Percentiles rank a stretch among this genome's conserved stretches.
These are phyloP conservation scores for Aphidius colemani DNA, from an alignment of 2,888 invertebrate genomes.

Conservation along the genomic window DNA sequence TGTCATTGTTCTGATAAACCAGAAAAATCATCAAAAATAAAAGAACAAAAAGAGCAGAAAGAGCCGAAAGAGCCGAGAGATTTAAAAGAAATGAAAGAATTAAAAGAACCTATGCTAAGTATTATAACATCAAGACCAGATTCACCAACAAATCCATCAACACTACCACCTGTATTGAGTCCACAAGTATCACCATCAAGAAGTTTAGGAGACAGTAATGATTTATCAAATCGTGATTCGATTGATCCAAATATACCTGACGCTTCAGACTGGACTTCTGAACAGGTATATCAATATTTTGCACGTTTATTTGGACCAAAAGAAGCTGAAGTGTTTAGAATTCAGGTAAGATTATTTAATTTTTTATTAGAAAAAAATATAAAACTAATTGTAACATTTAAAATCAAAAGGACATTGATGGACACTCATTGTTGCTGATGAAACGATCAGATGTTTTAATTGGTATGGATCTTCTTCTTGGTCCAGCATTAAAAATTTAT, in stretches of 20 bases:
- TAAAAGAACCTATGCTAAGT: too few relatives aligned
- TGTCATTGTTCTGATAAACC: slow-evolving; percentile 64
- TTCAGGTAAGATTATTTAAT: slow-evolving; percentile 68
- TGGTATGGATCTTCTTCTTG: slow-evolving; percentile 80
- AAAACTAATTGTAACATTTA: not conserved
- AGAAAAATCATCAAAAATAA: not conserved
- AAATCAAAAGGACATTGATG: slow-evolving; percentile 81
- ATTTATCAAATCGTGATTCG: slow-evolving; percentile 41
- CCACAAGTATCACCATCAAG: slow-evolving; percentile 55
- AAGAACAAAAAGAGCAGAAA: not conserved
- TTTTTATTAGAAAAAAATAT: slow-evolving; percentile 21
- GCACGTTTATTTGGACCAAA: slow-evolving; percentile 72
- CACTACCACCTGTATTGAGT: slow-evolving; percentile 51
- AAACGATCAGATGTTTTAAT: slow-evolving; percentile 82
- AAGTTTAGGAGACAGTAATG: slow-evolving; percentile 48
- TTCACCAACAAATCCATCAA: slow-evolving; percentile 47
- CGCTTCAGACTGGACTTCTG: slow-evolving; percentile 79
- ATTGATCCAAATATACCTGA: slow-evolving; percentile 77
- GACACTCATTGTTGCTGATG: slow-evolving; percentile 81
- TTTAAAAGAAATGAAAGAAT: not conserved
- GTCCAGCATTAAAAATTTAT: slow-evolving; percentile 86
- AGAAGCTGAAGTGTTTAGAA: slow-evolving; percentile 79
- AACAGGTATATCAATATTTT: slow-evolving; percentile 83
- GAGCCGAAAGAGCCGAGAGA: slow-evolving; percentile 13
- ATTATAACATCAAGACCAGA: slow-evolving; percentile 42